Evolutionary conservation across 2,888 invertebrate species (phyloP).

Genomic region (Dolomedes plantarius): DNA sequence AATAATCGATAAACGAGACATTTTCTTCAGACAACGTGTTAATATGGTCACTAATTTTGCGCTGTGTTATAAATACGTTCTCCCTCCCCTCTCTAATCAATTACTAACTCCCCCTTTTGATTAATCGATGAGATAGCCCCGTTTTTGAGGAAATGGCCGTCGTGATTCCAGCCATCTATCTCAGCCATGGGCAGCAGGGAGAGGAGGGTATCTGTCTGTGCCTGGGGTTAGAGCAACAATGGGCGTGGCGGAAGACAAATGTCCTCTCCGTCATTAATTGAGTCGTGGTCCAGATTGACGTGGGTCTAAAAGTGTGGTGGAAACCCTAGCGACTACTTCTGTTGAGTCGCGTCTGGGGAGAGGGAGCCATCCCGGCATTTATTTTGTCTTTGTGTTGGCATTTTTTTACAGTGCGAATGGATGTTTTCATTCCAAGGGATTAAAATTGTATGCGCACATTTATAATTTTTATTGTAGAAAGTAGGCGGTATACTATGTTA

Average conservation of each 20-base stretch:
- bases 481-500: too few relatives aligned
- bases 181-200: constrained; percentile 17
- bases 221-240: background rate
- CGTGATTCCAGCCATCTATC: constrained; percentile 44
- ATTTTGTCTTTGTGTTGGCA: too few relatives aligned
- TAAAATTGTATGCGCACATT: too few relatives aligned
- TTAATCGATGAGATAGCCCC: constrained; percentile 47
- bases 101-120: constrained; percentile 1
- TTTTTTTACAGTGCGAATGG: too few relatives aligned
- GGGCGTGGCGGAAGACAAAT: constrained; percentile 4
- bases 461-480: too few relatives aligned
- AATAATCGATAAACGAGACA: too few relatives aligned
- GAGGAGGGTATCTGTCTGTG: constrained; percentile 10
- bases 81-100: background rate
- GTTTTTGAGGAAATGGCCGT: constrained; percentile 29
- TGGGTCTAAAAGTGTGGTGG: background rate
- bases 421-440: too few relatives aligned
- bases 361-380: too few relatives aligned
- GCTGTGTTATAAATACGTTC: background rate
- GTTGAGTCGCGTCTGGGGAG: background rate
- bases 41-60: background rate
- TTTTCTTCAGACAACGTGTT: background rate
- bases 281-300: constrained; percentile 8
- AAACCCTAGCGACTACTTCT: background rate
- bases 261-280: constrained; percentile 52